Conservation (phyloP, 2,888 invertebrate genomes). For the Dioctria linearis region DNA sequence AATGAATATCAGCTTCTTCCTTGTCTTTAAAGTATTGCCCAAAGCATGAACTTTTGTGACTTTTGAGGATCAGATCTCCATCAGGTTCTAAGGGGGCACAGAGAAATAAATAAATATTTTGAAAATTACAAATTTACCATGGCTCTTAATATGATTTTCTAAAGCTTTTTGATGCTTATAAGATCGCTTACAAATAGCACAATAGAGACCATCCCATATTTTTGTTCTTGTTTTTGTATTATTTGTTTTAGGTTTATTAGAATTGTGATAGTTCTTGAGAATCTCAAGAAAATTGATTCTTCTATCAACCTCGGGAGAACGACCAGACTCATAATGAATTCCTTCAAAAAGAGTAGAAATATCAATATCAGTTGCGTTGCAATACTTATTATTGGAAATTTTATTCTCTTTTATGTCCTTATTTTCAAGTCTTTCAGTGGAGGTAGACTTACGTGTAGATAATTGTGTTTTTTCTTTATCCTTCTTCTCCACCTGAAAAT, state of each 20-base stretch:
- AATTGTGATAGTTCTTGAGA: too few relatives aligned
- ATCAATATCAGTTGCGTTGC: too few relatives aligned
- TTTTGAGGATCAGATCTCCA: constrained; percentile 62
- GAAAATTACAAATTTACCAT: constrained; percentile 61
- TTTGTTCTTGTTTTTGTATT: not conserved
- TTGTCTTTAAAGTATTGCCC: constrained; percentile 68
- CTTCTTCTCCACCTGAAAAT: too few relatives aligned
- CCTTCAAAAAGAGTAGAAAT: too few relatives aligned
- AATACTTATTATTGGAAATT: too few relatives aligned
- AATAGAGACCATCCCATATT: constrained; percentile 63
- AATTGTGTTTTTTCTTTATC: too few relatives aligned
- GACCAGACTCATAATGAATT: too few relatives aligned
- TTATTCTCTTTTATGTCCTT: too few relatives aligned
- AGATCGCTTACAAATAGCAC: constrained; percentile 67
- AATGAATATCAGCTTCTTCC: constrained; percentile 69
- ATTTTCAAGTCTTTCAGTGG: too few relatives aligned
- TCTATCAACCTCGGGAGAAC: too few relatives aligned
- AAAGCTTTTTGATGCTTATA: constrained; percentile 66
- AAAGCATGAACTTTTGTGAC: constrained; percentile 71
- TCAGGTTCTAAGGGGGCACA: constrained; percentile 61
- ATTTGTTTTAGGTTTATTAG: not conserved
- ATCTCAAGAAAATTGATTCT: too few relatives aligned
- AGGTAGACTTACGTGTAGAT: too few relatives aligned
- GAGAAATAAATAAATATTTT: not conserved
- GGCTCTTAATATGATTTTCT: constrained; percentile 66